Evolutionary conservation across 2,113 vertebrate genomes (phyloP).

Genomic region (Camelus dromedarius): DNA sequence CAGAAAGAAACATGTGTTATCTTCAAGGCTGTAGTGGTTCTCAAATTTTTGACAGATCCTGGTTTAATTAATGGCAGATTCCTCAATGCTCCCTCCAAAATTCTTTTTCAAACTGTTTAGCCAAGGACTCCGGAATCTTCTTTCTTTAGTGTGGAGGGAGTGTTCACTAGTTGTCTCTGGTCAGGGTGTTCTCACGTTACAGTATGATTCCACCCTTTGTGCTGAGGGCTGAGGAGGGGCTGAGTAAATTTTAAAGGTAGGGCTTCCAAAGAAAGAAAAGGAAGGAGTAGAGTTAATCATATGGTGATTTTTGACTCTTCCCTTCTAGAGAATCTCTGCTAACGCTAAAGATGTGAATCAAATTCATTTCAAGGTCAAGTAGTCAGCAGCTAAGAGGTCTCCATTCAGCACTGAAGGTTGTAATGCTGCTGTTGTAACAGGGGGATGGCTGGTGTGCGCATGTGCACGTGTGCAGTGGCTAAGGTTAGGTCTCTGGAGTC

Average conservation of each 20-base stretch:
- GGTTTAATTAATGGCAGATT: not conserved
- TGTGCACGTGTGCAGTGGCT: not conserved
- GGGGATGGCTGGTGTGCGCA: too few relatives aligned
- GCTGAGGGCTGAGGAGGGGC: not conserved
- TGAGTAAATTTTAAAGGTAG: not conserved
- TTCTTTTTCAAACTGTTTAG: slow-evolving; percentile 23
- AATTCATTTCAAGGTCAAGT: not conserved
- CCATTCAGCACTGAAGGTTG: not conserved
- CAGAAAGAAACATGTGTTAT: not conserved
- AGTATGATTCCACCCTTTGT: not conserved
- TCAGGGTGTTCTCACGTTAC: not conserved
- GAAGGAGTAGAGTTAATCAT: not conserved
- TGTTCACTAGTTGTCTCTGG: not conserved
- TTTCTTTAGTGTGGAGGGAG: not conserved
- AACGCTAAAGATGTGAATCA: slow-evolving; percentile 24
- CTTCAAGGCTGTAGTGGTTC: not conserved
- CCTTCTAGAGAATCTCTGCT: not conserved
- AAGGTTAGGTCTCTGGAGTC: not conserved
- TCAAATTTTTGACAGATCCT: not conserved
- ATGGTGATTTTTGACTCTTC: not conserved
- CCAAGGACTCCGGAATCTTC: not conserved
- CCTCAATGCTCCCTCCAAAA: not conserved
- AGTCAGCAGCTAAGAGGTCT: not conserved
- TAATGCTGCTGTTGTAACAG: not conserved
- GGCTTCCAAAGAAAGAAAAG: slow-evolving; percentile 38